Conservation (phyloP, 2,113 vertebrate genomes). For the Rissa tridactyla region DNA sequence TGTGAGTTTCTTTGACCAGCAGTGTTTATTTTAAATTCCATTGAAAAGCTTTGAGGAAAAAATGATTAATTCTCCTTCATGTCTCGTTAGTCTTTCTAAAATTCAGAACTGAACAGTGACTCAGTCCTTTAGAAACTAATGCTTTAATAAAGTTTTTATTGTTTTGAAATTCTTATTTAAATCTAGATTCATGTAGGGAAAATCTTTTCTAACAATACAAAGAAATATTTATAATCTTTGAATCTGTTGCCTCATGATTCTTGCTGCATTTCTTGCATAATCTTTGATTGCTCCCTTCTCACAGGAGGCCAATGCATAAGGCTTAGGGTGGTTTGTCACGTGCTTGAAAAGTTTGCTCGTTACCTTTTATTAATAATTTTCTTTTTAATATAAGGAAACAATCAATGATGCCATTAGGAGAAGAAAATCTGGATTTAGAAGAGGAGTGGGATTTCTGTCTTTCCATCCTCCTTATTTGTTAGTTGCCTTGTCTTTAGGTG, state of each 20-base stretch:
- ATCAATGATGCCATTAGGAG: not conserved
- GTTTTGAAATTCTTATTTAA: not conserved
- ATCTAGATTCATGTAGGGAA: not conserved
- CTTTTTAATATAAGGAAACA: not conserved
- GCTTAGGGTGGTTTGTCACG: not conserved
- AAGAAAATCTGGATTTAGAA: not conserved
- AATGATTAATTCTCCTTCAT: not conserved
- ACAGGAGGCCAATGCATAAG: not conserved
- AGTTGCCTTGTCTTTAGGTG: not conserved
- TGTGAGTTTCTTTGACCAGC: not conserved
- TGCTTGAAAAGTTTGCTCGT: not conserved
- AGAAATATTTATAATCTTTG: not conserved
- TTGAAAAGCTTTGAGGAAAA: not conserved
- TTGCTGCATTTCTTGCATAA: not conserved
- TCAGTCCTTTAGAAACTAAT: not conserved
- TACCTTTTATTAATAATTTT: fast-evolving
- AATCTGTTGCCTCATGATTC: not conserved
- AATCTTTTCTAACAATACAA: not conserved
- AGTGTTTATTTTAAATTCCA: not conserved
- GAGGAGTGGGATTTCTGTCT: not conserved
- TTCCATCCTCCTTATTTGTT: not conserved
- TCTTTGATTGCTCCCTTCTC: not conserved
- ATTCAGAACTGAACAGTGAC: not conserved
- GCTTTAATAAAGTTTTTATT: not conserved
- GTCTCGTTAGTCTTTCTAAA: not conserved